Conservation (phyloP, 2,888 invertebrate species). For the Lamellibrachia columna region DNA sequence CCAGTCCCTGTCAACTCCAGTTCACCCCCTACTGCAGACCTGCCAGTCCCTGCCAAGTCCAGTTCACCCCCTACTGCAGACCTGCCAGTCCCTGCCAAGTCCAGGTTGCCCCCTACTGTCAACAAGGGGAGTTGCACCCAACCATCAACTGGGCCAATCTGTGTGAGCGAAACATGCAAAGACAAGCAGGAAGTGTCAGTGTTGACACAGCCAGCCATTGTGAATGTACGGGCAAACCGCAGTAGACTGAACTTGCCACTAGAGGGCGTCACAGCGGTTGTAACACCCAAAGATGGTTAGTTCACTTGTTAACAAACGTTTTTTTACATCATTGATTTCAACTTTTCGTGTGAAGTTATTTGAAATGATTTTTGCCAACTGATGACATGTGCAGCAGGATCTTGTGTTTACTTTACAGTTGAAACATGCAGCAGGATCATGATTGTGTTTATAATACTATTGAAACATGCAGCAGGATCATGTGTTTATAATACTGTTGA, state of each 20-base stretch:
- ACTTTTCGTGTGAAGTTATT: too few species aligned
- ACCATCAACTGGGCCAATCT: not conserved
- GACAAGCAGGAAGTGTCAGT: not conserved
- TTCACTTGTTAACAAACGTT: not conserved
- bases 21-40: not conserved
- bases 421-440: too few species aligned
- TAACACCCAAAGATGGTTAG: not conserved
- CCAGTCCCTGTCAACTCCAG: not conserved
- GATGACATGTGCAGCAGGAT: too few species aligned
- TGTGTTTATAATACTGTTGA: too few species aligned
- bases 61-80: not conserved
- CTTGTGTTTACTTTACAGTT: too few species aligned
- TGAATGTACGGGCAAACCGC: not conserved
- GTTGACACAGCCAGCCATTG: not conserved
- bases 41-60: not conserved
- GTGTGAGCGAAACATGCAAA: not conserved
- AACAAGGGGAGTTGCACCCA: not conserved
- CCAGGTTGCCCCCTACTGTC: not conserved
- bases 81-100: not conserved
- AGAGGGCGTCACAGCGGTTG: not conserved
- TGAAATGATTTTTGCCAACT: too few species aligned
- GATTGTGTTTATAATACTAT: too few species aligned
- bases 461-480: too few species aligned
- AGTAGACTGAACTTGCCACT: not conserved
- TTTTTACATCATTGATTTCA: not conserved